Evolutionary conservation across 2,113 vertebrate species (phyloP).

Genomic region (Catharus bicknelli): DNA sequence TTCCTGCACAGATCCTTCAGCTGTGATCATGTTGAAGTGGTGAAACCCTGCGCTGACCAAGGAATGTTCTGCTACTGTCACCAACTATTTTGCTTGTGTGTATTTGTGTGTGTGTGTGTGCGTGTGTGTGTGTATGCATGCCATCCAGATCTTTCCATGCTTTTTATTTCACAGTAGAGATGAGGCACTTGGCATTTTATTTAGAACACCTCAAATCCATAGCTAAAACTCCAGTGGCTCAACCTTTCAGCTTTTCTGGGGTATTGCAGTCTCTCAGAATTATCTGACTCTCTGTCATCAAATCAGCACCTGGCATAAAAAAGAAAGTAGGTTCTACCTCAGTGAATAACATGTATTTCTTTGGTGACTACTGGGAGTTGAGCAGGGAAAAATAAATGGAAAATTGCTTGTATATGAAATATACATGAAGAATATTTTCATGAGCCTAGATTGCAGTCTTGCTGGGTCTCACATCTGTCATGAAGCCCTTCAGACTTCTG

Average conservation of each 20-base stretch:
- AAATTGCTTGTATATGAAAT: not conserved
- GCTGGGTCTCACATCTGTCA: not conserved
- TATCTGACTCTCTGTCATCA: not conserved
- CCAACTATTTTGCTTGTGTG: not conserved
- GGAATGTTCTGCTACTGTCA: not conserved
- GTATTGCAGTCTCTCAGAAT: not conserved
- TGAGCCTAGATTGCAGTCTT: not conserved
- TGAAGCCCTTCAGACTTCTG: slow-evolving; percentile 11
- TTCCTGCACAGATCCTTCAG: not conserved
- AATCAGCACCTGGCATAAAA: not conserved
- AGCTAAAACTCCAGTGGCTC: not conserved
- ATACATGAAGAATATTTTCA: not conserved
- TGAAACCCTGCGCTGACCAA: not conserved
- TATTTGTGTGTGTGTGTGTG: no score
- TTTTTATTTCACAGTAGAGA: not conserved
- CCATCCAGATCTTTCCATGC: not conserved
- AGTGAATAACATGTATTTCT: not conserved
- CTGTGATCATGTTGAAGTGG: not conserved
- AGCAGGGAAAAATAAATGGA: not conserved
- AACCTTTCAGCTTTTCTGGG: not conserved
- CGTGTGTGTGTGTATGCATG: no score
- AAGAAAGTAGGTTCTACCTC: not conserved
- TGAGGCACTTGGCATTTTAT: fast-evolving
- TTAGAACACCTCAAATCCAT: not conserved
- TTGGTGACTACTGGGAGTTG: not conserved